Percentiles rank a stretch among this genome's conserved stretches.
These are phyloP conservation scores for Ceryle rudis DNA, from an alignment of 2,797 vertebrate species.

Conservation along the genomic window DNA sequence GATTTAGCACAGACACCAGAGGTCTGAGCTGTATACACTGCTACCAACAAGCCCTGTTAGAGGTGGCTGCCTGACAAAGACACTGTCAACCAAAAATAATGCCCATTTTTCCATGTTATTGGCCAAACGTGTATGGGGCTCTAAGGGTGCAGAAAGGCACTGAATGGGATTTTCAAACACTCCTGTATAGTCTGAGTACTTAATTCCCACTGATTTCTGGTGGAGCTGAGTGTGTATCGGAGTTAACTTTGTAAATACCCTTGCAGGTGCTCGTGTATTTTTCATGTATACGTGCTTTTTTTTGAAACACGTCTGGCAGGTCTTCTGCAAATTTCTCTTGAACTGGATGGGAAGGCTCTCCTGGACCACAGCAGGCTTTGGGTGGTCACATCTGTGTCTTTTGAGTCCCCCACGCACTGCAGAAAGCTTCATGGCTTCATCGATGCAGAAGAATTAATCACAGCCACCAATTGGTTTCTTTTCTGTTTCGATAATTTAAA, in stretches of 20 bases:
- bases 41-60: not conserved
- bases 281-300: not conserved
- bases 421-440: not conserved
- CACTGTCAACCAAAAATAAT: not conserved
- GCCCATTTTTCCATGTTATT: not conserved
- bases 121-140: not conserved
- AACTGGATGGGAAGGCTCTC: not conserved
- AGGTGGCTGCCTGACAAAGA: not conserved
- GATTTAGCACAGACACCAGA: not conserved
- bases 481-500: not conserved
- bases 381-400: not conserved
- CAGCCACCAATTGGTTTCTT: not conserved
- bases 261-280: not conserved
- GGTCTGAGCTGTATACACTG: not conserved
- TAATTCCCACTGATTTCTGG: not conserved
- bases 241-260: not conserved
- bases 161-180: not conserved
- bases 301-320: not conserved
- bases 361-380: not conserved
- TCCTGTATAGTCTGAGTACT: fast-evolving
- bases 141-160: not conserved
- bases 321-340: not conserved
- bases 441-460: not conserved
- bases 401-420: fast-evolving
- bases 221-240: not conserved